Base-by-base conservation (phyloP, 1,140 invertebrate genomes). In the Aphelenchoides avenae region DNA sequence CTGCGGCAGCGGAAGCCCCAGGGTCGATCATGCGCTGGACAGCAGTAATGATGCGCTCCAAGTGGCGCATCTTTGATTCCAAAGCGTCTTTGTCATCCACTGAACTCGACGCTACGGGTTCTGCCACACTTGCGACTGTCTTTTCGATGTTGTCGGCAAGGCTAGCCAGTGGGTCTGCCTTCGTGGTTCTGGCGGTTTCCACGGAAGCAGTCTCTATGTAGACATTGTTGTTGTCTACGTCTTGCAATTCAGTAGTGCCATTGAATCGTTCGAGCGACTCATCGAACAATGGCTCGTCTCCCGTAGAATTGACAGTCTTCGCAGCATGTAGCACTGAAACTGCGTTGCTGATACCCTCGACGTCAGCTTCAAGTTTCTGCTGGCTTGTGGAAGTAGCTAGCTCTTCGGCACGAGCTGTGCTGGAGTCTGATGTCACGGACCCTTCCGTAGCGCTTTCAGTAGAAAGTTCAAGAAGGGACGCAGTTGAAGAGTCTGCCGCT, bases 1-100 rank as follows among this genome's bases (percentile, higher is more conserved):
- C n/a, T n/a, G n/a, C n/a, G n/a, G n/a, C n/a, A n/a, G n/a, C n/a
- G n/a, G n/a, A n/a, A n/a, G n/a, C n/a, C n/a, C n/a, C n/a, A n/a
- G n/a, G n/a, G n/a, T 42, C 61, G 34, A 64, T 48, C 61, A 64
- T 63, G 13, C 43, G 49, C 37, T 64, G 64, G 2, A 64, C 61
- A 1, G 63, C 61, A 9, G 33, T 64, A n/a, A 64, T 66, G 30
- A 64, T 67, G 18, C 47, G 42, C 33, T 64, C 61, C 15, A 64
- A 37, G 20, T 64, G 33, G n/a, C 44, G 39, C 30, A 64, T 64
- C n/a, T 41, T 37, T 24, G 15, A 39, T 27, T 54, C 24, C 18
- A 47, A 15, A 9, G 34, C 29, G 22, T 49, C 39, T 3, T 29
- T 34, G 7, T 53, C 27, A 5, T 53, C 24, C 11, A 39, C 24